Base-by-base conservation (phyloP, 2,797 vertebrate genomes). In the Amniataba percoides region DNA sequence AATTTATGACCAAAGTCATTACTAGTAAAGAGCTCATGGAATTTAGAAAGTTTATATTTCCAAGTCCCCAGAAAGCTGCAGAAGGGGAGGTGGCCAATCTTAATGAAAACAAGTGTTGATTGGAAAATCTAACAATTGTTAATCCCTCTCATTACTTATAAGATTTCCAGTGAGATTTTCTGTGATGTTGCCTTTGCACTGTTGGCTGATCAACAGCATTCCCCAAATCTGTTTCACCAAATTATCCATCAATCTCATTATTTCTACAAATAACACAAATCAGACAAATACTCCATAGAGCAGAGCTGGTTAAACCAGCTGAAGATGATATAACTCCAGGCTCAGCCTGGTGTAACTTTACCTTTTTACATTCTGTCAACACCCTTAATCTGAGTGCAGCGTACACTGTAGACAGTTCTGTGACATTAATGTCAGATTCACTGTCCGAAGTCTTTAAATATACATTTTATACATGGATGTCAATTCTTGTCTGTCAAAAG, bases 401-500 rank as follows among this genome's bases (percentile, higher is more conserved):
- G 4, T 31, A 18, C 16, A 48, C 23, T 48, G 34, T 60, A 19
- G 31, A 46, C 27, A 19, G 8, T n/a, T 19, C 4, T 46, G 7
- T 56, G 39, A 40, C 42, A 34, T 14, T 36, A 36, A 36, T 48
- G 23, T 49, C 8, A 5, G 51, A 36, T 9, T 40, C 12, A 55
- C 11, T 9, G 62, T 57, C 40, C 56, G 1, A 12, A 48, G 36
- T 59, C 16, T 70, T 52, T 19, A 55, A 62, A 61, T 57, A 7
- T 63, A 27, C 4, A 46, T 61, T 56, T 72, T 46, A 23, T 25
- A 55, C 13, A 27, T 71, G 16, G 48, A n/a, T 60, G 19, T 76
- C 39, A 61, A n/a, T 68, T 67, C 16, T 8, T 66, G n/a, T 71
- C 46, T 71, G 69, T 77, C 36, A 61, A 43, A 76, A 69, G 7